phyloP scores from a whole-genome alignment of 1,140 invertebrate species.

The Calephelis nemesis region DNA sequence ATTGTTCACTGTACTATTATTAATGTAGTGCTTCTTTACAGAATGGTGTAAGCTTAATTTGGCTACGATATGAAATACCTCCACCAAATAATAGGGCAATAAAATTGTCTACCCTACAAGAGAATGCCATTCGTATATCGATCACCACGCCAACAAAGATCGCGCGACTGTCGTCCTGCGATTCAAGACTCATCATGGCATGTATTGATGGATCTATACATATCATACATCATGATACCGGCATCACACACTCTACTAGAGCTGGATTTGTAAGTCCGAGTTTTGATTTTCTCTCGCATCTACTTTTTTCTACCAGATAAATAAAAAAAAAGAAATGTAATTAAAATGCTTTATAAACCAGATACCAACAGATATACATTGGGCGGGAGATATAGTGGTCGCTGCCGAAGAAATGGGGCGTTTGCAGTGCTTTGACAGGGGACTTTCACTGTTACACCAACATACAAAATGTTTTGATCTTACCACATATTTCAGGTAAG shows the following conservation, averaged over 20 bases:
- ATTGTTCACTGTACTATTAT: not conserved
- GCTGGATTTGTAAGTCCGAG: slow-evolving; percentile 58
- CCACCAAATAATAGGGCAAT: slow-evolving; percentile 36
- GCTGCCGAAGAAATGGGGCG: slow-evolving; percentile 56
- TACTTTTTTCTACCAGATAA: too few relatives aligned
- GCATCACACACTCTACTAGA: slow-evolving; percentile 53
- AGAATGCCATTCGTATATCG: slow-evolving; percentile 41
- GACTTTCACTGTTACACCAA: slow-evolving; percentile 53
- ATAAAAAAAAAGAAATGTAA: not conserved
- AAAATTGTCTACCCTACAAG: slow-evolving; percentile 40
- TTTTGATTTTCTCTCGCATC: too few relatives aligned
- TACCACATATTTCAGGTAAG: slow-evolving; percentile 49
- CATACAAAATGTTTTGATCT: slow-evolving; percentile 61
- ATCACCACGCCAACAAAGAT: slow-evolving; percentile 55
- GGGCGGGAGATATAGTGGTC: slow-evolving; percentile 54
- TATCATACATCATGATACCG: slow-evolving; percentile 45
- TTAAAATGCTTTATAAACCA: slow-evolving; percentile 20
- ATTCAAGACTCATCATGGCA: slow-evolving; percentile 47
- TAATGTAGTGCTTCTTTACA: slow-evolving; percentile 31
- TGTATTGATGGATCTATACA: slow-evolving; percentile 71
- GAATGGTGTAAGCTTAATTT: slow-evolving; percentile 64
- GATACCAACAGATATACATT: slow-evolving; percentile 64
- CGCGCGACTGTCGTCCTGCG: slow-evolving; percentile 50
- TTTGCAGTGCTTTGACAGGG: slow-evolving; percentile 64
- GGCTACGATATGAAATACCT: slow-evolving; percentile 56